Conservation (phyloP, 2,113 vertebrate species). For the Corydoras maculifer region DNA sequence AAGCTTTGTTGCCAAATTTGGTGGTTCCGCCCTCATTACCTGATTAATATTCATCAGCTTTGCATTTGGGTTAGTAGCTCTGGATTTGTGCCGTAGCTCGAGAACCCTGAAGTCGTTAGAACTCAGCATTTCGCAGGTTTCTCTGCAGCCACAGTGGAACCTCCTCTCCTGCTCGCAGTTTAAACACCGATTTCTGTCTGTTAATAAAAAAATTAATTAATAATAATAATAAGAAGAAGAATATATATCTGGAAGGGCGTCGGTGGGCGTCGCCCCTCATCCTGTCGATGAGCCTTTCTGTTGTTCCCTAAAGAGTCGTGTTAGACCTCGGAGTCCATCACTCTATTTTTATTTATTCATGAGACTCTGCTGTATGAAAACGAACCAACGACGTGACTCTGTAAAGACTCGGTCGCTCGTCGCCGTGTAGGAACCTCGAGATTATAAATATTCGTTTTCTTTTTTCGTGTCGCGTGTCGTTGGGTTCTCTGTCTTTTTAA, state of each 20-base stretch:
- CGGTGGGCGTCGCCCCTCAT: slow-evolving; percentile 64
- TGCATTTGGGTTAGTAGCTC: too few species aligned
- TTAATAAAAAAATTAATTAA: slow-evolving; percentile 55
- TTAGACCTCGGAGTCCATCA: slow-evolving; percentile 67
- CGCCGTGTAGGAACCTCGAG: slow-evolving; percentile 60
- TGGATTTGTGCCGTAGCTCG: too few species aligned
- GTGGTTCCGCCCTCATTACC: too few species aligned
- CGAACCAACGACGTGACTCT: slow-evolving; percentile 54
- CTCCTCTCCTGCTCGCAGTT: slow-evolving; percentile 54
- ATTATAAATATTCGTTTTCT: slow-evolving; percentile 60
- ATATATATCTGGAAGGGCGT: slow-evolving; percentile 65
- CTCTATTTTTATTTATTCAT: slow-evolving; percentile 78
- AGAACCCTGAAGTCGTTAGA: too few species aligned
- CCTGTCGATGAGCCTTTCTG: slow-evolving; percentile 67
- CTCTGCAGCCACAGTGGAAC: slow-evolving; percentile 66
- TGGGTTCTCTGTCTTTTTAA: slow-evolving; percentile 69
- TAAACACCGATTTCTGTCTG: slow-evolving; percentile 46
- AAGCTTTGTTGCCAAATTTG: too few species aligned
- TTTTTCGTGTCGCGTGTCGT: slow-evolving; percentile 69
- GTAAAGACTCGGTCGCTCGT: slow-evolving; percentile 57
- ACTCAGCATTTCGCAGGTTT: not conserved
- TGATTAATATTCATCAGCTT: too few species aligned
- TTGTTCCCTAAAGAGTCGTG: slow-evolving; percentile 62
- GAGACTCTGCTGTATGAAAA: slow-evolving; percentile 69
- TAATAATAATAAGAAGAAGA: slow-evolving; percentile 14